Evolutionary conservation across 2,797 vertebrate genomes (phyloP).

Genomic region (Podarcis siculus): DNA sequence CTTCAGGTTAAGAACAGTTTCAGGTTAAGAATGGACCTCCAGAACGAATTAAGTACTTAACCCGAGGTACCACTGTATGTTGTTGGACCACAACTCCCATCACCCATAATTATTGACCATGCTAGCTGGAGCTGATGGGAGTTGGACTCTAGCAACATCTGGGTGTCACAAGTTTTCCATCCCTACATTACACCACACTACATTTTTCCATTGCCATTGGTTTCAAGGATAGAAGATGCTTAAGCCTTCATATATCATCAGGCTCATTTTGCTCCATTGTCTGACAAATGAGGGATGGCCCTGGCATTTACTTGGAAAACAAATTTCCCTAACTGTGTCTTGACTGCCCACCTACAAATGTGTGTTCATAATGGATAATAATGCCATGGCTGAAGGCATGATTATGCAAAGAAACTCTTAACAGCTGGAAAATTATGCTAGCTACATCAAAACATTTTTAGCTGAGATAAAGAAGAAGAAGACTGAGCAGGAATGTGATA

Average conservation of each 20-base stretch:
- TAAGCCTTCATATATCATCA: background rate
- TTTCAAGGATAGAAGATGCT: background rate
- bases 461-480: constrained; percentile 4
- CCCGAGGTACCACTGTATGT: too few relatives aligned
- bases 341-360: background rate
- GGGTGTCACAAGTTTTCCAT: too few relatives aligned
- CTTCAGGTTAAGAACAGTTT: too few relatives aligned
- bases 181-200: background rate
- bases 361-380: background rate
- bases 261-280: constrained; percentile 1
- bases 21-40: too few relatives aligned
- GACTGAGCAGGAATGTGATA: constrained; percentile 1
- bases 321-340: background rate
- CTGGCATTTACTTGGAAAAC: background rate
- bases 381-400: background rate
- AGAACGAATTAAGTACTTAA: too few relatives aligned
- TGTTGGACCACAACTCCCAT: too few relatives aligned
- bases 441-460: constrained; percentile 10
- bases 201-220: background rate
- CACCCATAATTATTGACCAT: too few relatives aligned
- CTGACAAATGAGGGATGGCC: constrained; percentile 12
- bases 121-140: too few relatives aligned
- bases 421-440: constrained; percentile 17
- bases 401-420: constrained; percentile 15
- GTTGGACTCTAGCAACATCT: too few relatives aligned